Evolutionary conservation across 2,113 vertebrate species (phyloP).

Genomic region (Apodemus speciosus): DNA sequence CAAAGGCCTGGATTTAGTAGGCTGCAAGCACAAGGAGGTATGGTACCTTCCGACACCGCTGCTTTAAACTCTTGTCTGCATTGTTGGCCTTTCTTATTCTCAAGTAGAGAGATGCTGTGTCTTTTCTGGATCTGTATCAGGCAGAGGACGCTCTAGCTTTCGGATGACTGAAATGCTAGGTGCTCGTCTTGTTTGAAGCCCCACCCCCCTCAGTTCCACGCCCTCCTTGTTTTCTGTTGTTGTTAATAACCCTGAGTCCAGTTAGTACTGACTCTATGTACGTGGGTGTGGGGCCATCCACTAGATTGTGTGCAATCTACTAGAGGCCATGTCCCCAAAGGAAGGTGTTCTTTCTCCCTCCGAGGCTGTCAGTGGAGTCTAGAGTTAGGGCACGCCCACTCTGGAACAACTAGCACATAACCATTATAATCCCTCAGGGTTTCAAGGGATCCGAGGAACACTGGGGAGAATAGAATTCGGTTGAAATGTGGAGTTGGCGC

Average conservation of each 20-base stretch:
- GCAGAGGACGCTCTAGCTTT: background rate
- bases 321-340: background rate
- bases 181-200: background rate
- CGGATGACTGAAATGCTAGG: background rate
- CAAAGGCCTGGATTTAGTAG: background rate
- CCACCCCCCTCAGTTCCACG: background rate
- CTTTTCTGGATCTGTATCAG: background rate
- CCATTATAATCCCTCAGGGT: background rate
- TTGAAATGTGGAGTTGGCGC: background rate
- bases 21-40: background rate
- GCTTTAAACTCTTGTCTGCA: background rate
- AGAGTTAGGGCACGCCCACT: background rate
- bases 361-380: too few relatives aligned
- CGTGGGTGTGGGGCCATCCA: background rate
- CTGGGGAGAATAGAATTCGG: background rate
- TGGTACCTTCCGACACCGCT: background rate
- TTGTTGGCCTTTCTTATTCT: background rate
- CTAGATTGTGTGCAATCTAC: background rate
- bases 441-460: background rate
- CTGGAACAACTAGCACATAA: rapidly evolving
- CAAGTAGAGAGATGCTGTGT: background rate
- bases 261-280: background rate
- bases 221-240: background rate
- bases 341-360: too few relatives aligned
- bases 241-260: background rate